phyloP scores from a whole-genome alignment of 2,113 vertebrate genomes.

The Seriola rivoliana region DNA sequence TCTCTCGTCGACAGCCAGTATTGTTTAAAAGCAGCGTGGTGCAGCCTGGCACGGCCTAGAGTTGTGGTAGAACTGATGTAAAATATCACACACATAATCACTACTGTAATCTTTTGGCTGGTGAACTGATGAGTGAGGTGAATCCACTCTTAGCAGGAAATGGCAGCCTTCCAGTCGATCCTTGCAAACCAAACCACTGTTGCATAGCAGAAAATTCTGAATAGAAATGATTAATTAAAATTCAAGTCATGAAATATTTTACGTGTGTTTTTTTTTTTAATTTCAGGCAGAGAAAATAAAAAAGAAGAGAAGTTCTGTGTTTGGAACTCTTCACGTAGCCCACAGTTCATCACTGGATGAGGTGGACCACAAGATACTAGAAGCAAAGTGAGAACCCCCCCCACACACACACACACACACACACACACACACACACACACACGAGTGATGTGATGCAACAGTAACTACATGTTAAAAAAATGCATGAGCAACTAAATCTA shows the following conservation, averaged over 20 bases:
- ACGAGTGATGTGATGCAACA: background rate
- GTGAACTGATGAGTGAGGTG: background rate
- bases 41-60: background rate
- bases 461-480: background rate
- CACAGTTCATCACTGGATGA: constrained; percentile 98
- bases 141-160: background rate
- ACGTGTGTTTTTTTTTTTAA: background rate
- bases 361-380: constrained; percentile 99
- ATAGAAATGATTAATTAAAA: no score
- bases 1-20: no score
- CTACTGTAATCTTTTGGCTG: background rate
- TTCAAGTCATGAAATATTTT: background rate
- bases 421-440: background rate
- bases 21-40: background rate
- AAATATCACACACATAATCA: background rate
- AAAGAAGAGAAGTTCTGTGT: constrained; percentile 96
- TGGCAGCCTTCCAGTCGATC: background rate
- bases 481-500: background rate
- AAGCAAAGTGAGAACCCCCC: constrained; percentile 92
- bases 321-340: constrained; percentile 97
- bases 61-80: background rate
- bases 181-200: no score
- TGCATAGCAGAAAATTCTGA: no score
- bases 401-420: background rate
- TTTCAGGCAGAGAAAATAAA: constrained; percentile 98